Conservation (phyloP, 2,888 invertebrate species). For the Gisinianus flammeolus region DNA sequence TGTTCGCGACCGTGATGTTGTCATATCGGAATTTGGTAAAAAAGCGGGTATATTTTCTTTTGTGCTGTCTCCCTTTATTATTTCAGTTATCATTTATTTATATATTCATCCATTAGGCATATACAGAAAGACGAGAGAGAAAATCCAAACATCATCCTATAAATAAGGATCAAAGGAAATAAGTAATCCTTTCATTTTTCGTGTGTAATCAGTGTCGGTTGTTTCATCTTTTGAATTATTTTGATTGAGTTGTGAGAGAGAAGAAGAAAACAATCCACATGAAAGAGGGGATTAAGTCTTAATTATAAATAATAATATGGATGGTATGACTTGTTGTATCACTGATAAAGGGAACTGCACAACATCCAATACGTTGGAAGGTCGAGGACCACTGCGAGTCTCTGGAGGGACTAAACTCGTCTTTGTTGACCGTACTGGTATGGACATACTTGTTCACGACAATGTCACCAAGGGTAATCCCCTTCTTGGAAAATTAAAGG, state of each 20-base stretch:
- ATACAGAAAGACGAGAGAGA: not conserved
- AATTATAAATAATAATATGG: too few relatives aligned
- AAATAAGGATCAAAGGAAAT: not conserved
- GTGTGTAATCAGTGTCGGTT: slow-evolving; percentile 16
- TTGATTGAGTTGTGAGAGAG: too few relatives aligned
- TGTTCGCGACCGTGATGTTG: slow-evolving; percentile 69
- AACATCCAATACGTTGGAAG: slow-evolving; percentile 46
- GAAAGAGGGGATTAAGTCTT: too few relatives aligned
- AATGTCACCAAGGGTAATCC: slow-evolving; percentile 61
- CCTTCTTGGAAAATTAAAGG: slow-evolving; percentile 45
- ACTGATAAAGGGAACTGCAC: not conserved
- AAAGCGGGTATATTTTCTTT: not conserved
- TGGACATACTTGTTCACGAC: slow-evolving; percentile 66
- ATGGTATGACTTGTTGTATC: too few relatives aligned
- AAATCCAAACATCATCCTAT: not conserved
- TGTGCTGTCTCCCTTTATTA: not conserved
- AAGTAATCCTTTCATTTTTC: slow-evolving; percentile 7
- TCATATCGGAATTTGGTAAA: slow-evolving; percentile 65
- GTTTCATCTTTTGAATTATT: too few relatives aligned
- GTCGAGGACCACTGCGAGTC: slow-evolving; percentile 66
- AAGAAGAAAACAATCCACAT: too few relatives aligned
- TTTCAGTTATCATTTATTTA: not conserved
- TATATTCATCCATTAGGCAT: not conserved
- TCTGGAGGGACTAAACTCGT: slow-evolving; percentile 62
- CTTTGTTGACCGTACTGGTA: slow-evolving; percentile 66